Conservation (phyloP, 2,113 vertebrate species). For the Eleginops maclovinus region DNA sequence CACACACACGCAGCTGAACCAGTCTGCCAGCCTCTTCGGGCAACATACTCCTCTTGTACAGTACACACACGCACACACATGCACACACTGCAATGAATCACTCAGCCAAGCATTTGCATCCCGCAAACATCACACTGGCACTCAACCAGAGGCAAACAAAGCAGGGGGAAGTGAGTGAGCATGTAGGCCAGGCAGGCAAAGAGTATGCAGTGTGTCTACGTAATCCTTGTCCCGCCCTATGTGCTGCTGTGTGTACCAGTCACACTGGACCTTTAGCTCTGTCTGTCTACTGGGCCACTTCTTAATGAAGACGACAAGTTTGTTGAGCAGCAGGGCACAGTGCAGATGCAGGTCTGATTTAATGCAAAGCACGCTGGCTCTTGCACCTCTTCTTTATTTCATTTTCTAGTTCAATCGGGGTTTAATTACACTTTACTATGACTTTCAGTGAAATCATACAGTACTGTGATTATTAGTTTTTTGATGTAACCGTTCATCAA, state of each 20-base stretch:
- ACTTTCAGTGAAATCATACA: not conserved
- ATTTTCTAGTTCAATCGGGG: not conserved
- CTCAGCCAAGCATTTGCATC: conserved; percentile 75
- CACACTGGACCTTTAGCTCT: conserved; percentile 21
- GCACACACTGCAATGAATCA: conserved; percentile 68
- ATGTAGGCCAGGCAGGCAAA: conserved; percentile 64
- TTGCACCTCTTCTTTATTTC: not conserved
- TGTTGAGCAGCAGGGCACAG: not conserved
- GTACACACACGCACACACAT: conserved; percentile 49
- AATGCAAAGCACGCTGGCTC: conserved; percentile 7
- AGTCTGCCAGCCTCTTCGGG: conserved; percentile 48
- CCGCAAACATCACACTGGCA: conserved; percentile 73
- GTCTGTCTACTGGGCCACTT: conserved; percentile 1
- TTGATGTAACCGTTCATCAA: not conserved
- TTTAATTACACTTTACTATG: not conserved
- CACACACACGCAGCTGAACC: not conserved
- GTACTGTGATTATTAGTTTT: not conserved
- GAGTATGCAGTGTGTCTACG: conserved; percentile 48
- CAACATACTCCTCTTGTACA: conserved; percentile 55
- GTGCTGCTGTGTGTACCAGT: conserved; percentile 41
- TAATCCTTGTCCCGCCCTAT: conserved; percentile 45
- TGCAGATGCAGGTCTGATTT: not conserved
- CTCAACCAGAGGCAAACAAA: conserved; percentile 75
- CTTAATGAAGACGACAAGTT: conserved; percentile 23
- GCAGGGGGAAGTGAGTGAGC: conserved; percentile 70